These are phyloP conservation scores for Drosophila trichaetosa DNA, from an alignment of 2,888 invertebrate species.

Conservation along the genomic window DNA sequence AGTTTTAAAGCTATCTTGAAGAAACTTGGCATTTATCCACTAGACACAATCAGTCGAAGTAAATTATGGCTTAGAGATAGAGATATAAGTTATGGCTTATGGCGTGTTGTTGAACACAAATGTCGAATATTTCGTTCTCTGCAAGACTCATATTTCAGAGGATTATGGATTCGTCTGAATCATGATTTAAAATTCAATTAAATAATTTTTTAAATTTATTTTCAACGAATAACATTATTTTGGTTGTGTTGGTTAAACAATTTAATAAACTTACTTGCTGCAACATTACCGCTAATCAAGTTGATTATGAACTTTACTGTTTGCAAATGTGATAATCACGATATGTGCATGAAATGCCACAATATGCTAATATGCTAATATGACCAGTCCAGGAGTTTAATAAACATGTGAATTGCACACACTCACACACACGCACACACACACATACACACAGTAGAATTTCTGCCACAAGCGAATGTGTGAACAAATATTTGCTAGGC, in stretches of 20 bases:
- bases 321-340: constrained; percentile 51
- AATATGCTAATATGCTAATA: constrained; percentile 68
- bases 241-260: constrained; percentile 6
- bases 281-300: constrained; percentile 67
- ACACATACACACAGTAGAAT: neutral
- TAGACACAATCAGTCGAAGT: neutral
- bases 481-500: constrained; percentile 73
- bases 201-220: constrained; percentile 6
- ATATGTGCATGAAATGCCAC: constrained; percentile 62
- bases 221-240: constrained; percentile 21
- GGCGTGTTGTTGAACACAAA: neutral
- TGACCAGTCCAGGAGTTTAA: constrained; percentile 52
- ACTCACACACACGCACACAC: neutral
- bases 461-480: constrained; percentile 49
- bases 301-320: constrained; percentile 53
- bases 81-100: no score
- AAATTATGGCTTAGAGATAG: no score
- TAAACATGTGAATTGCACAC: constrained; percentile 58
- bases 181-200: constrained; percentile 1
- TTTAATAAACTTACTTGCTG: constrained; percentile 40
- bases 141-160: neutral
- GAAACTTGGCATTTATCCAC: neutral
- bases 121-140: neutral
- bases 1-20: no score
- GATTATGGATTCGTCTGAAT: neutral